Percentiles rank a stretch among this genome's conserved stretches.
Conservation (phyloP, 2,888 invertebrate species). For the Crepidodera aurea region DNA sequence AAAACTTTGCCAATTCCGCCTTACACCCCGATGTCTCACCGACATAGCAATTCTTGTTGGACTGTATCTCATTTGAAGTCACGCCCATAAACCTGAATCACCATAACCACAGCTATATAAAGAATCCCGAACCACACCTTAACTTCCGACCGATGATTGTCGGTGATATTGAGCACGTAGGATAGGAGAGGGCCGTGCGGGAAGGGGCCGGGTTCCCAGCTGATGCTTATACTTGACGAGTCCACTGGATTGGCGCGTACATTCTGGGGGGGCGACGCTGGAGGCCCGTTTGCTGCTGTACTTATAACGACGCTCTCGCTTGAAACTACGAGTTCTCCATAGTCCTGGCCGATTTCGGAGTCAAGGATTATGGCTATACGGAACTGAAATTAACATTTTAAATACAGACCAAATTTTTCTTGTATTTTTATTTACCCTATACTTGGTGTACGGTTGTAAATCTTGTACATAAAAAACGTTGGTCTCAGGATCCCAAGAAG, state of each 20-base stretch:
- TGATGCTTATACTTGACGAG: slow-evolving; percentile 82
- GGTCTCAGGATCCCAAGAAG: slow-evolving; percentile 68
- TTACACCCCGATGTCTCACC: too few species aligned
- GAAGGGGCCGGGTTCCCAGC: slow-evolving; percentile 88
- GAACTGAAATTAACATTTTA: slow-evolving; percentile 69
- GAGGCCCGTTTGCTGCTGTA: slow-evolving; percentile 76
- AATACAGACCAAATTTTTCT: not conserved
- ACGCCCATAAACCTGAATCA: too few species aligned
- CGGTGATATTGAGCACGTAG: slow-evolving; percentile 78
- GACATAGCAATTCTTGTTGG: too few species aligned
- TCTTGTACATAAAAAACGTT: slow-evolving; percentile 75
- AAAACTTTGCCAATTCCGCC: too few species aligned
- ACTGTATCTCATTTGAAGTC: too few species aligned
- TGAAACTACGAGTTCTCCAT: slow-evolving; percentile 70
- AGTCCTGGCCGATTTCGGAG: slow-evolving; percentile 44
- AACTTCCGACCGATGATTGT: slow-evolving; percentile 59
- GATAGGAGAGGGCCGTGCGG: slow-evolving; percentile 89
- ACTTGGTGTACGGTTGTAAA: slow-evolving; percentile 87
- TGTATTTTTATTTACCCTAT: slow-evolving; percentile 72
- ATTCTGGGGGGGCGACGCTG: slow-evolving; percentile 78
- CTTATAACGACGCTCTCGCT: slow-evolving; percentile 79
- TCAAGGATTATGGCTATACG: slow-evolving; percentile 84
- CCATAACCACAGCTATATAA: not conserved
- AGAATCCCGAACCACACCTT: slow-evolving; percentile 54
- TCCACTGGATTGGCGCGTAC: slow-evolving; percentile 82